Conservation (phyloP, 2,113 vertebrate species). For the Osmerus mordax region DNA sequence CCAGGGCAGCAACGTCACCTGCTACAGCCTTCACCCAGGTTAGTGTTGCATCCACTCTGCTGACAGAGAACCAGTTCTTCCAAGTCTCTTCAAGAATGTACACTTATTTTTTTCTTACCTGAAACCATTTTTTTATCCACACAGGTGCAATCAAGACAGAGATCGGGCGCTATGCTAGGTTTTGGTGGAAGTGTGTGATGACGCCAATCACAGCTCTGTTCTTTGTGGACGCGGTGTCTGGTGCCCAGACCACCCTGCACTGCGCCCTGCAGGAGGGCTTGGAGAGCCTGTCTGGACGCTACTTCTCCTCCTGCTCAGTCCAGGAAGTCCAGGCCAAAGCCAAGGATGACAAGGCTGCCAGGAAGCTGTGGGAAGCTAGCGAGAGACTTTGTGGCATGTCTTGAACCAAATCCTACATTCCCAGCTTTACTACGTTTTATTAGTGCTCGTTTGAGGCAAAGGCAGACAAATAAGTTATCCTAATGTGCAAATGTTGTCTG, state of each 20-base stretch:
- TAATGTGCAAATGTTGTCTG: no score
- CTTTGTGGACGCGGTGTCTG: conserved; percentile 21
- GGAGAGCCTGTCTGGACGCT: conserved; percentile 44
- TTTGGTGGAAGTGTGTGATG: conserved; percentile 7
- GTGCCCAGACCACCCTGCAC: conserved; percentile 53
- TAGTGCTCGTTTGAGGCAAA: no score
- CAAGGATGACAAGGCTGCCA: conserved; percentile 39
- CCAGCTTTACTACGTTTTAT: neutral
- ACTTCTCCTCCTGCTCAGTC: conserved; percentile 20
- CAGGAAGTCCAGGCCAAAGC: conserved; percentile 28
- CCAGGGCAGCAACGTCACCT: conserved; percentile 72
- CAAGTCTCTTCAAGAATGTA: neutral
- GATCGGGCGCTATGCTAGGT: neutral
- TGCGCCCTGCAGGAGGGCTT: conserved; percentile 45
- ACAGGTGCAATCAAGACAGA: conserved; percentile 42
- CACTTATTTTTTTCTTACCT: neutral
- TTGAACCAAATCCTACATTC: neutral
- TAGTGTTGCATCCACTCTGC: neutral
- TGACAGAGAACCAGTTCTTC: neutral
- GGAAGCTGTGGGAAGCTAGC: conserved; percentile 53
- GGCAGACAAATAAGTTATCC: no score
- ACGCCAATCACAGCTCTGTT: conserved; percentile 7
- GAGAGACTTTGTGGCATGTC: conserved; percentile 41
- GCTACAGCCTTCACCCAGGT: conserved; percentile 67
- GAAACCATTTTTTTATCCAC: neutral